Base-by-base conservation (phyloP, 2,888 invertebrate species). In the Stenichneumon culpator region DNA sequence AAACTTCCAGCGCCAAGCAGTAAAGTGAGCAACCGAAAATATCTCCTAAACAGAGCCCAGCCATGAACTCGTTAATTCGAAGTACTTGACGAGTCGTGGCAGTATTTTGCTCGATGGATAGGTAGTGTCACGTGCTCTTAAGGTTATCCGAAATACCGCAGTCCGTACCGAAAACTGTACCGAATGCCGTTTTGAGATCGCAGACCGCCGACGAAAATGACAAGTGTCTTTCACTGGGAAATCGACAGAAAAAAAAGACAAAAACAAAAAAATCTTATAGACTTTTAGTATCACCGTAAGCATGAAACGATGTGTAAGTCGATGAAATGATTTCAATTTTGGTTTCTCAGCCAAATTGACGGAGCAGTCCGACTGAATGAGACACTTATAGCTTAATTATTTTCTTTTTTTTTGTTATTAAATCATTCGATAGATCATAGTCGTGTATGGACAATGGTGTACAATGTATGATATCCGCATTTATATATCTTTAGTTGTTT, bases 401-500 rank as follows among this genome's bases (percentile, higher is more conserved):
- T 78, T 78, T 57, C 32, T 68, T 50, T 60, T 9, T 52, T 19
- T 65, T 79, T 73, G 63, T 77, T 65, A 75, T 39, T 28, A 77
- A 84, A 69, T 78, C 78, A 70, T 63, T 79, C 79, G 82, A 82
- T 85, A 74, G 72, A 65, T 75, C 70, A 79, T 75, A 85, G 57
- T 79, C 65, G 57, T 74, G 79, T 82, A 85, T 65, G 84, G 79
- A 81, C 77, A 85, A 85, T 82, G 69, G 70, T 82, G 79, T 82
- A 79, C 79, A 85, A 82, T 85, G 82, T 82, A 82, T 85, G 79
- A 85, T 85, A 85, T 85, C 79, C 84, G 74, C 67, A 75, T 79
- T 85, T 69, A 82, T 73, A 85, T 79, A 84, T 84, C 73, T 84
- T 44, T 14, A 44, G 39, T 44, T 11, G 4, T 44, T 44, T 44